A percentile compares a stretch with the other conserved stretches of the same genome.
These are phyloP conservation scores for Misgurnus anguillicaudatus DNA, from an alignment of 2,113 vertebrate genomes.

Conservation along the genomic window DNA sequence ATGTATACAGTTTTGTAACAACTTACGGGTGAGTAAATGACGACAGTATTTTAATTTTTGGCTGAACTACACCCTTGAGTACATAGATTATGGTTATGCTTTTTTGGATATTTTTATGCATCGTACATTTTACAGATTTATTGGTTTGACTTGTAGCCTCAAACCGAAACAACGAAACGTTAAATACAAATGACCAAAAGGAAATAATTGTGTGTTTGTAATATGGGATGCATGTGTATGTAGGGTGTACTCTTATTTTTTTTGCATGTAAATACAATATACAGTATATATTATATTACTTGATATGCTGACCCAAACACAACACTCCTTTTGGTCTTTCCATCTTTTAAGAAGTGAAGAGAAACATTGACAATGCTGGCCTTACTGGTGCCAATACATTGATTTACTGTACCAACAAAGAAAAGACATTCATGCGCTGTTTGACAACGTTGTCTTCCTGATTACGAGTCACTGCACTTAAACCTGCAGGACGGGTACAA, in stretches of 20 bases:
- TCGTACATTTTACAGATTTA: background rate
- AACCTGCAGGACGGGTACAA: conserved; percentile 49
- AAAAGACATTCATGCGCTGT: background rate
- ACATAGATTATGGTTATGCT: conserved; percentile 26
- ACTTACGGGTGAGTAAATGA: no score
- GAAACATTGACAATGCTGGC: background rate
- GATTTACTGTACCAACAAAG: no score
- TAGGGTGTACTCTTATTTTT: no score
- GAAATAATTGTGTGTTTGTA: conserved; percentile 3
- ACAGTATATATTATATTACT: background rate
- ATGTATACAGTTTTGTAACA: no score
- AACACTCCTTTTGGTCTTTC: background rate
- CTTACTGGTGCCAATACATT: background rate
- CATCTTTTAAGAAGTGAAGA: background rate
- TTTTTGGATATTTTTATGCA: conserved; percentile 23
- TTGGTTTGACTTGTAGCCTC: conserved; percentile 13
- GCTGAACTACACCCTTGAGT: background rate
- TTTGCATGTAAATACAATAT: no score
- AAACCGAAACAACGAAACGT: conserved; percentile 30
- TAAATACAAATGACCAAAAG: conserved; percentile 37
- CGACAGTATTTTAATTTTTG: no score
- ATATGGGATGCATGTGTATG: background rate
- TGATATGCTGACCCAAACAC: background rate
- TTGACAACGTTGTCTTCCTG: conserved; percentile 1
- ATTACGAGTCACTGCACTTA: conserved; percentile 2